Percentiles rank a stretch among this genome's conserved stretches.
Conservation (phyloP, 2,888 invertebrate species). For the Harpagoxenus sublaevis region DNA sequence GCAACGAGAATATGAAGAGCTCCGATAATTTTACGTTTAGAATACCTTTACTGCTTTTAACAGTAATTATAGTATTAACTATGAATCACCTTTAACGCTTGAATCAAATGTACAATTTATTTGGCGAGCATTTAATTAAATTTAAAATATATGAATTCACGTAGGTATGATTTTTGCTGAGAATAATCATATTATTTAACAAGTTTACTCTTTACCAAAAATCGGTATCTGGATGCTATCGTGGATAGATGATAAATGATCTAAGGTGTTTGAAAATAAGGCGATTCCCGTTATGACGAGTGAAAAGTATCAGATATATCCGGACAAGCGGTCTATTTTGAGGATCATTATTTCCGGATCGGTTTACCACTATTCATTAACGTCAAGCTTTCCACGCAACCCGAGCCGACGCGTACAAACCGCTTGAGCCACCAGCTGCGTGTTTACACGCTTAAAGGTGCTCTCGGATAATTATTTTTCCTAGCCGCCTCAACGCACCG, state of each 20-base stretch:
- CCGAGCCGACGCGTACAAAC: slow-evolving; percentile 68
- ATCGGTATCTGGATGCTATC: slow-evolving; percentile 6
- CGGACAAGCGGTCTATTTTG: slow-evolving; percentile 69
- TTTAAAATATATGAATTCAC: neutral
- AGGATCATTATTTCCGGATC: slow-evolving; percentile 77
- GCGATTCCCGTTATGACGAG: slow-evolving; percentile 65
- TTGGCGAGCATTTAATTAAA: neutral
- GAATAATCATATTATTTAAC: slow-evolving; percentile 14
- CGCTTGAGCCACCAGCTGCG: slow-evolving; percentile 62
- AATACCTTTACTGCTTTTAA: neutral
- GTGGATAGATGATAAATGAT: slow-evolving; percentile 39
- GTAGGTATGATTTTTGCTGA: neutral
- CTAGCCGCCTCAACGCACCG: slow-evolving; percentile 52
- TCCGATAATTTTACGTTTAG: neutral
- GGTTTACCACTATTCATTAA: slow-evolving; percentile 77
- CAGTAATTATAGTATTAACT: neutral
- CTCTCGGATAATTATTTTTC: slow-evolving; percentile 75
- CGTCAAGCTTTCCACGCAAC: slow-evolving; percentile 75
- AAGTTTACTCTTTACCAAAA: neutral
- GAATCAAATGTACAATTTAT: neutral
- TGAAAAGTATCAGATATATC: slow-evolving; percentile 63
- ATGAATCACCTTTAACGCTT: neutral
- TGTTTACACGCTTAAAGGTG: slow-evolving; percentile 66
- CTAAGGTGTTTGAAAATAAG: slow-evolving; percentile 56
- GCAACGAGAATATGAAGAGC: slow-evolving; percentile 22